phyloP scores from a whole-genome alignment of 2,888 invertebrate genomes.

The Mamestra brassicae region DNA sequence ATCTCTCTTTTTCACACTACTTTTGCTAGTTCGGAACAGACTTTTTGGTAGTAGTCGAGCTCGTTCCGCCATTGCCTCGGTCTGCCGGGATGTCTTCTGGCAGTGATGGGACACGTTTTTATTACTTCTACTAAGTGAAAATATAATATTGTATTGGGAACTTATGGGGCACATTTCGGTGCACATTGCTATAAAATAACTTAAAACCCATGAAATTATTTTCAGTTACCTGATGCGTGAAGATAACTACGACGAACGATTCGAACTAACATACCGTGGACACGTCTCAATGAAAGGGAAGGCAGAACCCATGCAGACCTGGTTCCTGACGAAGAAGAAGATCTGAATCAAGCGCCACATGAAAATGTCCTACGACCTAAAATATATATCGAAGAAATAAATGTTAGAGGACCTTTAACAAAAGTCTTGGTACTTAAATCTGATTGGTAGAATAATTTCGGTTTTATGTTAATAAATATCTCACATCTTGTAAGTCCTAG shows the following conservation, averaged over 20 bases:
- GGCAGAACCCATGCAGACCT: conserved; percentile 98
- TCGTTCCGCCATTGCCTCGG: too few relatives aligned
- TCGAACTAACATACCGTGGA: conserved; percentile 96
- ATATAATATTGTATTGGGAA: too few relatives aligned
- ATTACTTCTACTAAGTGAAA: too few relatives aligned
- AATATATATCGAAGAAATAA: conserved; percentile 20
- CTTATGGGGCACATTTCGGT: too few relatives aligned
- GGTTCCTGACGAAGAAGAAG: conserved; percentile 93
- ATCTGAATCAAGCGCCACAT: conserved; percentile 55
- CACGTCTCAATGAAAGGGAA: conserved; percentile 98
- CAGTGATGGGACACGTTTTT: too few relatives aligned
- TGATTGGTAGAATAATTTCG: background rate
- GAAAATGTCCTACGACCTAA: conserved; percentile 20
- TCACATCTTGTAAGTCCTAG: background rate
- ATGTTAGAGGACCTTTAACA: conserved; percentile 23
- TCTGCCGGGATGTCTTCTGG: too few relatives aligned
- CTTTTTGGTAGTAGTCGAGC: too few relatives aligned
- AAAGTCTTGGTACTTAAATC: background rate
- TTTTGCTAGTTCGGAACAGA: too few relatives aligned
- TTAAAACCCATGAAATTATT: conserved; percentile 7
- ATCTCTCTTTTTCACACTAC: too few relatives aligned
- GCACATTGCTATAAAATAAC: too few relatives aligned
- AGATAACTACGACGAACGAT: conserved; percentile 96
- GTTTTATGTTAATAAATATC: conserved; percentile 2
- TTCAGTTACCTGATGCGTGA: conserved; percentile 95